These are phyloP conservation scores for Rhea pennata DNA, from an alignment of 2,113 vertebrate species.

Conservation along the genomic window DNA sequence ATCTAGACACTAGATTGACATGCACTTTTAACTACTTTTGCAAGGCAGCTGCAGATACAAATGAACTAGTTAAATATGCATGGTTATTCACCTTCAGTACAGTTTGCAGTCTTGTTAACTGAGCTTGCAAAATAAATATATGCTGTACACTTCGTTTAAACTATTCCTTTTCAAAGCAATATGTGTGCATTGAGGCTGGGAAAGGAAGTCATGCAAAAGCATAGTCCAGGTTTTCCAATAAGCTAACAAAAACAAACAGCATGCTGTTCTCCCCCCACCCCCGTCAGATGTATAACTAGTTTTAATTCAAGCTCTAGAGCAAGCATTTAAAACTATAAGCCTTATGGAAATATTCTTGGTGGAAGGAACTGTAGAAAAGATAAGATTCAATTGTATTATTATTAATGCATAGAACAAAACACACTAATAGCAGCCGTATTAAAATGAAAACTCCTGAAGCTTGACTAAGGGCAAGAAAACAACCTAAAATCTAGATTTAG, in stretches of 20 bases:
- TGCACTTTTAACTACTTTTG: rapidly evolving
- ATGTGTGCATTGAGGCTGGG: not conserved
- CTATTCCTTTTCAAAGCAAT: not conserved
- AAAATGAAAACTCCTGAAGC: not conserved
- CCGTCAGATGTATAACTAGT: not conserved
- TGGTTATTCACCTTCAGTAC: not conserved
- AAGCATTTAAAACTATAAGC: not conserved
- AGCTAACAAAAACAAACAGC: not conserved
- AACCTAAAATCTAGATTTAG: not conserved
- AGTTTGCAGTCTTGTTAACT: not conserved
- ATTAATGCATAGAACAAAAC: not conserved
- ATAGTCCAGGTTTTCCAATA: not conserved
- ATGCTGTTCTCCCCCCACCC: not conserved
- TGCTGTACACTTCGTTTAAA: not conserved
- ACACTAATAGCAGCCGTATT: not conserved
- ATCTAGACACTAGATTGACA: not conserved
- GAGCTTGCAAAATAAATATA: not conserved
- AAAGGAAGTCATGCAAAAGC: not conserved
- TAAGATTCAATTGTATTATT: not conserved
- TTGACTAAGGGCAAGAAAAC: not conserved
- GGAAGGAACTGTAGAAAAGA: not conserved
- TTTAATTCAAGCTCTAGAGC: not conserved
- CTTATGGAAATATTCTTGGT: not conserved
- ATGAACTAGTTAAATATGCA: not conserved
- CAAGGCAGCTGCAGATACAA: not conserved